Base-by-base conservation (phyloP, 1,140 invertebrate genomes). In the Eriocheir sinensis region DNA sequence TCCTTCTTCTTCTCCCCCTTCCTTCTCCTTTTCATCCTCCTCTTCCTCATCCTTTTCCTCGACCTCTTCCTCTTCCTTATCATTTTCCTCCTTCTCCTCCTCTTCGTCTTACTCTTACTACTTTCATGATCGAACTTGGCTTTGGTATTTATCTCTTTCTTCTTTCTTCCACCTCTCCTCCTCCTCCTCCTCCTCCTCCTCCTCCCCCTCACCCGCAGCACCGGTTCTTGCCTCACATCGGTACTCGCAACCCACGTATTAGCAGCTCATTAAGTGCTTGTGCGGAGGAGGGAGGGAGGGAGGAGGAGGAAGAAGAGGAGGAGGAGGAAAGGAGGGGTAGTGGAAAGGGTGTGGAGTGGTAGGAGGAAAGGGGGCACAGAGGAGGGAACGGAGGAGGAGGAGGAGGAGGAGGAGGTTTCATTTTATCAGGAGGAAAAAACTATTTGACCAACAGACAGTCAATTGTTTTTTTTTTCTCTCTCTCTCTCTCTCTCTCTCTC, bases 401-500 rank as follows among this genome's bases (percentile, higher is more conserved):
- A 27, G 17, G 83, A 30, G 15, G n/a, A 12, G 32, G 32, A 27
- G 85, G 85, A 0, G 32, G 85, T 1, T 38, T 86, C 27, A 38
- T 38, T 21, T 86, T n/a, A n/a, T 15, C 38, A 44, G 2, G 12
- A n/a, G 40, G 21, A 36, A 6, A 86, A 41, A 86, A 40, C 40
- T 2, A 86, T 15, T 40, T 1, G n/a, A 53, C 38, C 38, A 34
- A 89, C 38, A 30, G 30, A 27, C 17, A 36, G 6, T 36, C 60
- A 48, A 60, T 72, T 60, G n/a, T 32, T 36, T n/a, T 91, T 36
- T 53, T 30, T 60, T 36, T 91, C 48, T 60, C 40, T 72, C 53
- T 34, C 48, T 89, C 88, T 60, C 48, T 60, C 53, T 72, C 53
- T 60, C 48, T 48, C 41, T 72, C 89, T 60, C 48, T 91, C 44